Conservation (phyloP, 2,888 invertebrate genomes). For the Rhamphomyia laevipes region DNA sequence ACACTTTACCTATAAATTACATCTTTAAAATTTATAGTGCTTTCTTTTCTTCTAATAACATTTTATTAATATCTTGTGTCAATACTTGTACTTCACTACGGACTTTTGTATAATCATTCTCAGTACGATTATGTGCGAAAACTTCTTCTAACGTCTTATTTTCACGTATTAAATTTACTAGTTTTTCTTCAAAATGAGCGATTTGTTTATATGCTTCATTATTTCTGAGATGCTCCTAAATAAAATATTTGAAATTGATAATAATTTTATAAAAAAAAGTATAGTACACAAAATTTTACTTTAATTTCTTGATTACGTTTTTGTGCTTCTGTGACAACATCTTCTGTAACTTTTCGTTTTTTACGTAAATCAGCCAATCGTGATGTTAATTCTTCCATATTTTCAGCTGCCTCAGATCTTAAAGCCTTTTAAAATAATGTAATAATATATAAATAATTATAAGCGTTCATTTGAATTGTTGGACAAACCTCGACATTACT, state of each 20-base stretch:
- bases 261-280: not conserved
- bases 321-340: conserved; percentile 15
- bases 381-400: conserved; percentile 15
- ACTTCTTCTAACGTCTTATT: conserved; percentile 16
- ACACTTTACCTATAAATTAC: too few species aligned
- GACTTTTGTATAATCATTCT: conserved; percentile 8
- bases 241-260: not conserved
- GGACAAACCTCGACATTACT: conserved; percentile 13
- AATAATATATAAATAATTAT: too few species aligned
- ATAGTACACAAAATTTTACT: conserved; percentile 4
- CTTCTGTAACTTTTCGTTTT: conserved; percentile 18
- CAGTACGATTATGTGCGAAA: conserved; percentile 9
- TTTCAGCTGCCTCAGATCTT: conserved; percentile 16
- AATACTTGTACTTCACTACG: conserved; percentile 3
- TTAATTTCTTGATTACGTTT: conserved; percentile 16
- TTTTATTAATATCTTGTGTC: not conserved
- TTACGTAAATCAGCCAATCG: conserved; percentile 16
- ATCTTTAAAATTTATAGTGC: not conserved
- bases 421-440: conserved; percentile 7
- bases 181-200: conserved; percentile 19
- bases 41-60: conserved; percentile 1
- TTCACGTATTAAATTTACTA: conserved; percentile 16
- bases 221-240: conserved; percentile 13
- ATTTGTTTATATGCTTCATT: conserved; percentile 20
- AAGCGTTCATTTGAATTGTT: too few species aligned